Base-by-base conservation (phyloP, 2,888 invertebrate genomes). In the Deilephila porcellus region DNA sequence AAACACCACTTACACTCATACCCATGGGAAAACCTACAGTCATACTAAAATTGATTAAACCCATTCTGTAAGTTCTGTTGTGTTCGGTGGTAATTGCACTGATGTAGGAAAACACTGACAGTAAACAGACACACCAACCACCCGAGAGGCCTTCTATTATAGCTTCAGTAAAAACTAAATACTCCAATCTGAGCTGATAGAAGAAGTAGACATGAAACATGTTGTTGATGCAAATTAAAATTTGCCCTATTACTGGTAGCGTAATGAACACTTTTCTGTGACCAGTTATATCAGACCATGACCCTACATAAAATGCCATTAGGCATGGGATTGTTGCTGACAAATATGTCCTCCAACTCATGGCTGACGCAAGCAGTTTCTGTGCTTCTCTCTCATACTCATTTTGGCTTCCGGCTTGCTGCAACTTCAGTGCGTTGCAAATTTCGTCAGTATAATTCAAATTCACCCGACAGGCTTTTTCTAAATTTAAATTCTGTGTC, bases 11-110 rank as follows among this genome's bases (percentile, higher is more conserved):
- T 1, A 97, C 86, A 0, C 97, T 97, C 93, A 98, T 97, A 0
- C 98, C 98, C n/a, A 98, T 95, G 0, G 98, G 98, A 71, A 98
- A 97, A 0, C 98, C 98, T 32, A 98, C 95, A 8, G 98, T 98
- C 76, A 98, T 95, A 90, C 97, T 97, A 17, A 98, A 96, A 88
- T 98, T 98, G 34, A 98, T 95, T 32, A 98, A 96, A 3, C 98
- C 98, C 83, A 98, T 97, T 73, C 98, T 94, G 67, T 97, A 94
- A 0, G 98, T 98, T 77, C 98, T 96, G 62, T 96, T 96, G 83
- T 97, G 96, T 62, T 96, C 95, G 0, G 96, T 96, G 1, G 98
- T 98, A 5, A 98, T 96, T 80, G 98, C 97, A 64, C 97, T 97
- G 60, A 98, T 96, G 85, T 97, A 98, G 81, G 97, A 97, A 93